Evolutionary conservation across 2,888 invertebrate species (phyloP).

Genomic region (Drosophila suboccidentalis): DNA sequence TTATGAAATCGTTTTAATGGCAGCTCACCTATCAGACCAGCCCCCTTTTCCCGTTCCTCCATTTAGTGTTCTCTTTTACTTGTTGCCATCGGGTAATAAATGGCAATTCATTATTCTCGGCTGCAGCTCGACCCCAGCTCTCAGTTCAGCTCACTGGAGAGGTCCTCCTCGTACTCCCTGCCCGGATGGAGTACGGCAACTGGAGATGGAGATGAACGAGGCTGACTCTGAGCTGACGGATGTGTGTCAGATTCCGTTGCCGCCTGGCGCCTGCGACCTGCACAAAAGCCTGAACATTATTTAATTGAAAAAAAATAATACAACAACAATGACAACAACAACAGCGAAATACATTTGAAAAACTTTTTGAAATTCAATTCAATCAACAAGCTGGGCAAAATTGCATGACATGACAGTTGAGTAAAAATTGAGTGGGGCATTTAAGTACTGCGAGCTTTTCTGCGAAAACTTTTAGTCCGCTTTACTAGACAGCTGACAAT

Average conservation of each 20-base stretch:
- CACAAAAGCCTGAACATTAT: constrained; percentile 57
- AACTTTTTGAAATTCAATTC: constrained; percentile 69
- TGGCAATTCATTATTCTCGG: constrained; percentile 69
- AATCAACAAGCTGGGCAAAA: constrained; percentile 61
- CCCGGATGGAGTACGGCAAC: constrained; percentile 16
- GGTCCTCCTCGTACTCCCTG: constrained; percentile 16
- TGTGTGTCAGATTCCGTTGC: constrained; percentile 49
- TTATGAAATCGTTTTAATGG: constrained; percentile 59
- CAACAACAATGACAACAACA: constrained; percentile 34
- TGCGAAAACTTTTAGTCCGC: constrained; percentile 22
- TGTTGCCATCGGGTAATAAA: constrained; percentile 70
- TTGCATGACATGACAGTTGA: constrained; percentile 48
- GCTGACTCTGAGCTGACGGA: constrained; percentile 54
- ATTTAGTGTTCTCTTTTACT: constrained; percentile 30
- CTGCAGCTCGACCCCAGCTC: constrained; percentile 10
- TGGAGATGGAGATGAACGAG: constrained; percentile 24
- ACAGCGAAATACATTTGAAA: constrained; percentile 49
- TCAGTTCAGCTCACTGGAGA: not conserved
- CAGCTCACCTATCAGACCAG: constrained; percentile 18
- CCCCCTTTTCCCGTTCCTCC: not conserved
- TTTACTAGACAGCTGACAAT: constrained; percentile 29
- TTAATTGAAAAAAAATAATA: constrained; percentile 73
- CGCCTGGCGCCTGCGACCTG: constrained; percentile 36
- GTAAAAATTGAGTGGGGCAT: constrained; percentile 54
- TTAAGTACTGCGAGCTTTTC: constrained; percentile 19